Evolutionary conservation across 1,140 invertebrate species (phyloP).

Genomic region (Babylonia areolata): DNA sequence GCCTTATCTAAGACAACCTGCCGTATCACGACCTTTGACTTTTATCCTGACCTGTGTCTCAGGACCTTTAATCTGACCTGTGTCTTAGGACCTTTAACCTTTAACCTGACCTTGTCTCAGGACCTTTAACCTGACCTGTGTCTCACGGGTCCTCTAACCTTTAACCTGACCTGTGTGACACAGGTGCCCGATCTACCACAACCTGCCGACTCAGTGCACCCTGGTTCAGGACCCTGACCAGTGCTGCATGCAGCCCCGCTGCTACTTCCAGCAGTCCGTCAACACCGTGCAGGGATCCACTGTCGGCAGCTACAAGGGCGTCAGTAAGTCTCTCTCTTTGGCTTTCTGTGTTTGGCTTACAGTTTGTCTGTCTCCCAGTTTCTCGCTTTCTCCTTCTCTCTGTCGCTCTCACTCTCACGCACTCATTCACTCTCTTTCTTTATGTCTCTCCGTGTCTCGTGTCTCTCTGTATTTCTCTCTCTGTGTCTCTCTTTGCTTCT

Average conservation of each 20-base stretch:
- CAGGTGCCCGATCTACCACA: constrained; percentile 67
- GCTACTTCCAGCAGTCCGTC: constrained; percentile 64
- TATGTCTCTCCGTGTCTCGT: too few species aligned
- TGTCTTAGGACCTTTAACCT: too few species aligned
- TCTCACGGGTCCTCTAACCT: constrained; percentile 52
- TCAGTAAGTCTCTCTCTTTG: constrained; percentile 47
- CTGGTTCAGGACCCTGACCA: constrained; percentile 56
- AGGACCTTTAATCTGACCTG: too few species aligned
- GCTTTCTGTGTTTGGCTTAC: too few species aligned
- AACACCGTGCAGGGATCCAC: constrained; percentile 55
- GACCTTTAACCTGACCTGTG: too few species aligned
- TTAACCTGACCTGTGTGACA: constrained; percentile 30
- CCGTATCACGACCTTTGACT: constrained; percentile 60
- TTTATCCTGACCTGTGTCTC: constrained; percentile 37
- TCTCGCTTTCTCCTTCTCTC: too few species aligned
- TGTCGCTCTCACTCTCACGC: too few species aligned
- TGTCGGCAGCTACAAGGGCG: constrained; percentile 53
- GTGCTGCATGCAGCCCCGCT: constrained; percentile 65
- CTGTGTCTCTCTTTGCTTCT: too few species aligned
- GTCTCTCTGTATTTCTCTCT: too few species aligned
- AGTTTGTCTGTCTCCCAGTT: too few species aligned
- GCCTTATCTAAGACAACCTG: constrained; percentile 65
- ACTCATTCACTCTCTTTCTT: too few species aligned
- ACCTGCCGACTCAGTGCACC: constrained; percentile 63
- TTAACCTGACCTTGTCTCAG: constrained; percentile 60